Percentiles rank a stretch among this genome's conserved stretches.
These are phyloP conservation scores for Crenichthys baileyi DNA, from an alignment of 2,797 vertebrate genomes.

Conservation along the genomic window DNA sequence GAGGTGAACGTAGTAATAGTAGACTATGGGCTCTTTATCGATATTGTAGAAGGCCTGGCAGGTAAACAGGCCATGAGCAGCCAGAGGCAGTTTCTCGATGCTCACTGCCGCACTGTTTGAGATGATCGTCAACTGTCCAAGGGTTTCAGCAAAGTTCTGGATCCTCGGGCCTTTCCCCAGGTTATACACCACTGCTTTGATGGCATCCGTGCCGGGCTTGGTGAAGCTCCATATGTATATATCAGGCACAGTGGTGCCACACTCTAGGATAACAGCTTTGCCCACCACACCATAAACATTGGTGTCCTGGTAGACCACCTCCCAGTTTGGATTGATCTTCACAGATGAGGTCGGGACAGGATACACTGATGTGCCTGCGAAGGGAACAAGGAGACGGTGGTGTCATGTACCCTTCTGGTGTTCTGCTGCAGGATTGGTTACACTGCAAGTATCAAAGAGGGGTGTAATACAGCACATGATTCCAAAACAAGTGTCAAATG, in stretches of 20 bases:
- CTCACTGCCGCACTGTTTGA: constrained; percentile 83
- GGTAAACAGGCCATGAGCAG: constrained; percentile 86
- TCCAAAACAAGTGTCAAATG: constrained; percentile 12
- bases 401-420: constrained; percentile 55
- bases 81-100: constrained; percentile 82
- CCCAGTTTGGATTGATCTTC: constrained; percentile 64
- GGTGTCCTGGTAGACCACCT: constrained; percentile 74
- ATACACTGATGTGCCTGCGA: constrained; percentile 32
- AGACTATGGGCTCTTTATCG: constrained; percentile 64
- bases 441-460: constrained; percentile 40
- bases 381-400: constrained; percentile 50
- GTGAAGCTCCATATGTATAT: constrained; percentile 91
- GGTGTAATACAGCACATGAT: constrained; percentile 16
- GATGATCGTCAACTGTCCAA: constrained; percentile 84
- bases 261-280: constrained; percentile 84
- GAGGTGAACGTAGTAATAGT: constrained; percentile 84
- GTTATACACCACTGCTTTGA: constrained; percentile 80
- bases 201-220: constrained; percentile 71
- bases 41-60: constrained; percentile 88
- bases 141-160: constrained; percentile 71
- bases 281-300: constrained; percentile 81
- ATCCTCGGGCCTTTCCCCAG: constrained; percentile 77
- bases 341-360: constrained; percentile 62
- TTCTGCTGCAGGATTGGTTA: constrained; percentile 70
- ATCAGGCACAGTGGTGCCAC: constrained; percentile 72